A percentile compares a stretch with the other conserved stretches of the same genome.
Evolutionary conservation across 1,140 invertebrate genomes (phyloP).

Genomic region (Drosophila ficusphila): DNA sequence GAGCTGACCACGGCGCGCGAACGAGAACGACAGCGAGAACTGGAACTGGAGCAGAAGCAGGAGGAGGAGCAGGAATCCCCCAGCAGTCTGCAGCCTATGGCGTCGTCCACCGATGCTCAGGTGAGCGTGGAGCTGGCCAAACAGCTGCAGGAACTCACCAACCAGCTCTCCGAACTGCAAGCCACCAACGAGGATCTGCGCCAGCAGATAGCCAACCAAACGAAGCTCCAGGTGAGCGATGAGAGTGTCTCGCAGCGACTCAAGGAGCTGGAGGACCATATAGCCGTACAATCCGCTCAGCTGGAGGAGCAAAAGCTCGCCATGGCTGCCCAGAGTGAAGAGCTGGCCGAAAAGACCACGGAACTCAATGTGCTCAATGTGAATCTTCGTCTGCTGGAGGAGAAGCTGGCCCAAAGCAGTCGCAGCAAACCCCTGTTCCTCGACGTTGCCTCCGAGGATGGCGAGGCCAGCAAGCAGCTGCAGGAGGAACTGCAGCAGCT

Average conservation of each 20-base stretch:
- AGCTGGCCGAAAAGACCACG: constrained; percentile 85
- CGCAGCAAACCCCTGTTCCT: constrained; percentile 81
- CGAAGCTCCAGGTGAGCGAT: constrained; percentile 64
- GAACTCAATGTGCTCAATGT: constrained; percentile 84
- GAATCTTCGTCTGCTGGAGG: constrained; percentile 85
- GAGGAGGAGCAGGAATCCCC: constrained; percentile 89
- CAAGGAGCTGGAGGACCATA: constrained; percentile 84
- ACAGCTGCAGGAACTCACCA: constrained; percentile 71
- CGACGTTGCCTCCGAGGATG: constrained; percentile 28
- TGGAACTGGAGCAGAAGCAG: constrained; percentile 89
- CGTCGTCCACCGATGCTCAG: constrained; percentile 49
- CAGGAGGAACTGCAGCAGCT: constrained; percentile 87
- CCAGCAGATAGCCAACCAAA: constrained; percentile 1
- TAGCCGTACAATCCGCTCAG: constrained; percentile 85
- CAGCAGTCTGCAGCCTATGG: constrained; percentile 84
- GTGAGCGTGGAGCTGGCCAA: constrained; percentile 76
- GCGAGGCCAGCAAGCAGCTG: constrained; percentile 88
- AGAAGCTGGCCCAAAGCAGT: constrained; percentile 84
- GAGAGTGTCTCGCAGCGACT: constrained; percentile 83
- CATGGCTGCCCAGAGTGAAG: constrained; percentile 85
- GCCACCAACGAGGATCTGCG: constrained; percentile 40
- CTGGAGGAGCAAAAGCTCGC: constrained; percentile 76
- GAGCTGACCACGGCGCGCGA: constrained; percentile 56
- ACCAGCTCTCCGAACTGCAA: constrained; percentile 47
- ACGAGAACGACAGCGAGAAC: constrained; percentile 88